Conservation (phyloP, 64 coral and sea anemone species). For the Dendrophyllia cribrosa region DNA sequence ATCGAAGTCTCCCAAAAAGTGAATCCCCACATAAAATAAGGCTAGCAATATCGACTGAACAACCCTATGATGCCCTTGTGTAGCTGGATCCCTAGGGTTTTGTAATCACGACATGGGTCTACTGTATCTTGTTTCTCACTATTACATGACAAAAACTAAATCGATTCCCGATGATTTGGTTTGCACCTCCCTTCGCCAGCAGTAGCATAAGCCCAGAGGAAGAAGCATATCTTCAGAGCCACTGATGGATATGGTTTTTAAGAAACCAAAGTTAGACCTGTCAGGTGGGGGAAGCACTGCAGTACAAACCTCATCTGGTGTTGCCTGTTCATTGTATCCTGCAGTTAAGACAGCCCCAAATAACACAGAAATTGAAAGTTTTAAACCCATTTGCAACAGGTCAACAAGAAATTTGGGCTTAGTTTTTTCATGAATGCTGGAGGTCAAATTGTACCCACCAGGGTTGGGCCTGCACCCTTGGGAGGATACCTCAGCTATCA, state of each 20-base stretch:
- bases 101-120: conserved; percentile 53
- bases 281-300: background rate
- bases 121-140: conserved; percentile 62
- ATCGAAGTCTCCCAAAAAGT: conserved; percentile 47
- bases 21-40: conserved; percentile 40
- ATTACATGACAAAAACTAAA: conserved; percentile 43
- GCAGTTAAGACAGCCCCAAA: conserved; percentile 7
- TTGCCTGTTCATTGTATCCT: conserved; percentile 41
- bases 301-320: background rate
- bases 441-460: conserved; percentile 24
- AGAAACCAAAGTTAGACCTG: conserved; percentile 30
- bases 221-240: conserved; percentile 32
- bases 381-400: conserved; percentile 37
- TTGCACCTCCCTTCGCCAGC: conserved; percentile 56
- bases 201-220: conserved; percentile 48
- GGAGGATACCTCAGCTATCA: conserved; percentile 60
- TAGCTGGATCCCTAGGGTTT: conserved; percentile 46
- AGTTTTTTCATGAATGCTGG: conserved; percentile 51
- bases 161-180: conserved; percentile 53
- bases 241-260: conserved; percentile 43
- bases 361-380: conserved; percentile 31
- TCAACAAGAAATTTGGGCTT: conserved; percentile 53
- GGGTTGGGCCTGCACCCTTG: conserved; percentile 13
- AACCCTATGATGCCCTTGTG: conserved; percentile 55
- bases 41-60: conserved; percentile 44